These are phyloP conservation scores for Synergus japonicus DNA, from an alignment of 2,888 invertebrate genomes.

Conservation along the genomic window DNA sequence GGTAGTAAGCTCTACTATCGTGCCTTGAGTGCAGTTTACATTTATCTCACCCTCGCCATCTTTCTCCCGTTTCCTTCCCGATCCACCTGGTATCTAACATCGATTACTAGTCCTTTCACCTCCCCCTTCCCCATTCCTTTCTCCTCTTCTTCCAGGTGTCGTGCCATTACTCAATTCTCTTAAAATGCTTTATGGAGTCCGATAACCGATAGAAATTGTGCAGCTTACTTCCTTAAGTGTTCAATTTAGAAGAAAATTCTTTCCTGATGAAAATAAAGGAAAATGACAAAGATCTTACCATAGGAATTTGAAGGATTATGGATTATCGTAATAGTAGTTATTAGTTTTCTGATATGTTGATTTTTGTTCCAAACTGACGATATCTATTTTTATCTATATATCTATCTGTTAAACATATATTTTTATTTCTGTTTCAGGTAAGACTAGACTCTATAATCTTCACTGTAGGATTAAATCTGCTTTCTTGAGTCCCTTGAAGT, in stretches of 20 bases:
- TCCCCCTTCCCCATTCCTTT: background rate
- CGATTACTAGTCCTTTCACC: slow-evolving; percentile 16
- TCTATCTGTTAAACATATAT: background rate
- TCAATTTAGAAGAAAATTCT: slow-evolving; percentile 33
- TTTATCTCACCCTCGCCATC: slow-evolving; percentile 14
- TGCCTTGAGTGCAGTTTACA: slow-evolving; percentile 35
- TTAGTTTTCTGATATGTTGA: too few species aligned
- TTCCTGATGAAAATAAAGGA: background rate
- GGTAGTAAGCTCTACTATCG: background rate
- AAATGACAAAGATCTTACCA: background rate
- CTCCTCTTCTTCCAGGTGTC: slow-evolving; percentile 23
- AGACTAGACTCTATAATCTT: background rate
- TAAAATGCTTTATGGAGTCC: slow-evolving; percentile 38
- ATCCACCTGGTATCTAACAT: slow-evolving; percentile 39
- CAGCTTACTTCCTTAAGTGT: slow-evolving; percentile 35
- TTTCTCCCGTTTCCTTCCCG: slow-evolving; percentile 24
- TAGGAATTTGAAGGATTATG: too few species aligned
- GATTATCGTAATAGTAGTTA: too few species aligned
- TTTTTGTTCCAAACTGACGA: too few species aligned
- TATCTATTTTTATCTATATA: too few species aligned
- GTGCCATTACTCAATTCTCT: slow-evolving; percentile 39
- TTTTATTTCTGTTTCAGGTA: background rate
- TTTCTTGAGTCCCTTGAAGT: background rate
- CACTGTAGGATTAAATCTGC: background rate
- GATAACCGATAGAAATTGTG: slow-evolving; percentile 37